Conservation (phyloP, 2,888 invertebrate genomes). For the Lycocerus yunnanus region DNA sequence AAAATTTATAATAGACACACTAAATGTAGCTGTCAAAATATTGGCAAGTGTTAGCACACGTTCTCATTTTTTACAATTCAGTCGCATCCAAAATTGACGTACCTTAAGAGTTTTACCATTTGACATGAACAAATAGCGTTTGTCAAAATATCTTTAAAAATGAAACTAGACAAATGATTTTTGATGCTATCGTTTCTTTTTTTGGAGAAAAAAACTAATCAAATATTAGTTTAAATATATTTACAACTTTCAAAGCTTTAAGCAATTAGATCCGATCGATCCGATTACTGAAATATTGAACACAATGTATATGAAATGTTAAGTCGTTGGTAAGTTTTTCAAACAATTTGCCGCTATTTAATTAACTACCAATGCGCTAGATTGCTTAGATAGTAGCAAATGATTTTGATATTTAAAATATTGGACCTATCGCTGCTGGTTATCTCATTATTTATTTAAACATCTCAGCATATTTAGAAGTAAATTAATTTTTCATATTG, state of each 20-base stretch:
- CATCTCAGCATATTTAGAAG: neutral
- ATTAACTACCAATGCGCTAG: neutral
- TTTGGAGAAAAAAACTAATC: slow-evolving; percentile 8
- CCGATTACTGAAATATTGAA: neutral
- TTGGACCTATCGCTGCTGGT: neutral
- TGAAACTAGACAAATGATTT: slow-evolving; percentile 11
- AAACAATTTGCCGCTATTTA: slow-evolving; percentile 1
- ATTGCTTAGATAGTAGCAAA: neutral
- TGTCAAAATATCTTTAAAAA: slow-evolving; percentile 10
- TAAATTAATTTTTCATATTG: neutral
- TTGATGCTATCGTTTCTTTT: neutral
- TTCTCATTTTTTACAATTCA: slow-evolving; percentile 7
- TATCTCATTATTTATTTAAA: slow-evolving; percentile 2
- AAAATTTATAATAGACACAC: slow-evolving; percentile 13
- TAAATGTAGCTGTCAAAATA: slow-evolving; percentile 19
- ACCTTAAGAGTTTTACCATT: neutral
- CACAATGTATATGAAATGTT: neutral
- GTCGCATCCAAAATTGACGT: slow-evolving; percentile 8
- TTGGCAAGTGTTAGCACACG: slow-evolving; percentile 13
- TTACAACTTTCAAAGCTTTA: neutral
- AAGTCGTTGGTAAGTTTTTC: neutral
- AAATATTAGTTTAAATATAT: slow-evolving; percentile 10
- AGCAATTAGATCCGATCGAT: slow-evolving; percentile 14
- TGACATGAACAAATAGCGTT: slow-evolving; percentile 14
- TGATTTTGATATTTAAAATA: neutral